These are phyloP conservation scores for Thera obeliscata DNA, from an alignment of 2,888 invertebrate species.

Conservation along the genomic window DNA sequence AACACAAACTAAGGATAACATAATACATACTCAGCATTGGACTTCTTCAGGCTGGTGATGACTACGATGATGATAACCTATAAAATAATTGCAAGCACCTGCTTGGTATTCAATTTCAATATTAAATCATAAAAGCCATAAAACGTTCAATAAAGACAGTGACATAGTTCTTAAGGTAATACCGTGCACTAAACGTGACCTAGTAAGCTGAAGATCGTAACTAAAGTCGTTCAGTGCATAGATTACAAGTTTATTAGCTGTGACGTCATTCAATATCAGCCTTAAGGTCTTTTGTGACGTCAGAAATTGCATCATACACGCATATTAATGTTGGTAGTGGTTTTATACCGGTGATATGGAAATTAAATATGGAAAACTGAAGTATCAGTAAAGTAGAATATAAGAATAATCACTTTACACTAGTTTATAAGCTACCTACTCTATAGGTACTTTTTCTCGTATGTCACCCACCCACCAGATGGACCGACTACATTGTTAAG, in stretches of 20 bases:
- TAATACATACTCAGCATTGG: no score
- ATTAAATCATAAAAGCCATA: slow-evolving; percentile 19
- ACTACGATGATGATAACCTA: background rate
- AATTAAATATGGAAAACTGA: slow-evolving; percentile 14
- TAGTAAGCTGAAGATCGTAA: slow-evolving; percentile 40
- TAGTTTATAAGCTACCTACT: no score
- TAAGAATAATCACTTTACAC: background rate
- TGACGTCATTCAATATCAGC: slow-evolving; percentile 45
- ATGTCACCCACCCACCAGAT: no score
- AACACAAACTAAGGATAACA: no score
- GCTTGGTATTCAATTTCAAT: slow-evolving; percentile 9
- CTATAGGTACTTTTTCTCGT: no score
- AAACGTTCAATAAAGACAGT: slow-evolving; percentile 22
- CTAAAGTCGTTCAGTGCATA: slow-evolving; percentile 46
- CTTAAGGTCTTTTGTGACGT: slow-evolving; percentile 32
- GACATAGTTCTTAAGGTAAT: slow-evolving; percentile 29
- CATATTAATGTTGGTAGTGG: slow-evolving; percentile 25
- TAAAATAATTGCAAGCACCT: slow-evolving; percentile 2
- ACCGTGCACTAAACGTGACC: slow-evolving; percentile 35
- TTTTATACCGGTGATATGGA: slow-evolving; percentile 18
- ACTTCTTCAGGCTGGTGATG: no score
- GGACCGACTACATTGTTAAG: background rate
- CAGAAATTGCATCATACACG: slow-evolving; percentile 29
- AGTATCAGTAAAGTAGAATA: background rate
- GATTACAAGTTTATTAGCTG: slow-evolving; percentile 49